Evolutionary conservation across 2,113 vertebrate genomes (phyloP).

Genomic region (Bettongia penicillata): DNA sequence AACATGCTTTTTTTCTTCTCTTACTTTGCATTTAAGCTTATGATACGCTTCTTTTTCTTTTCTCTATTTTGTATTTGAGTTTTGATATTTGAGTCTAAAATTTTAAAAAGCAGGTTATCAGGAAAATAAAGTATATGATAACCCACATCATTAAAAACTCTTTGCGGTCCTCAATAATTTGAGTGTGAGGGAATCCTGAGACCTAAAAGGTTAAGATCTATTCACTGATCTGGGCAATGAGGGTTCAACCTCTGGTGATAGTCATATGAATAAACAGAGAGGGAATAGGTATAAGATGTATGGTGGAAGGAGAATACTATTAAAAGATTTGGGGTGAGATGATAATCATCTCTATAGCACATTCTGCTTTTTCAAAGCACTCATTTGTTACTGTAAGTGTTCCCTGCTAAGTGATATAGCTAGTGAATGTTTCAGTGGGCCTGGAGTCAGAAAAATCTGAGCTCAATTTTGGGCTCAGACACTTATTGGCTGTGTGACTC

Average conservation of each 20-base stretch:
- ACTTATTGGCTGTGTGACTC: neutral
- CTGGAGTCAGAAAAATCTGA: neutral
- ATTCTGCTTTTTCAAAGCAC: neutral
- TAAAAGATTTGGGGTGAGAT: neutral
- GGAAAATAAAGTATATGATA: no score
- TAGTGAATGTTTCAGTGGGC: neutral
- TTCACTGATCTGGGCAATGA: neutral
- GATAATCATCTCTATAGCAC: neutral
- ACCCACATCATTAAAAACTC: no score
- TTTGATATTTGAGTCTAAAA: no score
- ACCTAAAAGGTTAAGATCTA: neutral
- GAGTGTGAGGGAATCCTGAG: neutral
- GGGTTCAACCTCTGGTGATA: neutral
- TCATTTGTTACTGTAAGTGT: neutral
- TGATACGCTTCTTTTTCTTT: no score
- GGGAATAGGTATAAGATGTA: neutral
- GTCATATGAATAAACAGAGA: no score
- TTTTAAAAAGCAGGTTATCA: no score
- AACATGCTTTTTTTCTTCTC: no score
- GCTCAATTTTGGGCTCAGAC: neutral
- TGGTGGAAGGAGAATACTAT: neutral
- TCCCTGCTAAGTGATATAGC: neutral
- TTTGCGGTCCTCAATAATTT: no score
- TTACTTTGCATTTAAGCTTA: no score
- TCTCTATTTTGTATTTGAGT: no score